These are phyloP conservation scores for Cynopterus sphinx DNA, from an alignment of 2,797 vertebrate genomes.

Conservation along the genomic window DNA sequence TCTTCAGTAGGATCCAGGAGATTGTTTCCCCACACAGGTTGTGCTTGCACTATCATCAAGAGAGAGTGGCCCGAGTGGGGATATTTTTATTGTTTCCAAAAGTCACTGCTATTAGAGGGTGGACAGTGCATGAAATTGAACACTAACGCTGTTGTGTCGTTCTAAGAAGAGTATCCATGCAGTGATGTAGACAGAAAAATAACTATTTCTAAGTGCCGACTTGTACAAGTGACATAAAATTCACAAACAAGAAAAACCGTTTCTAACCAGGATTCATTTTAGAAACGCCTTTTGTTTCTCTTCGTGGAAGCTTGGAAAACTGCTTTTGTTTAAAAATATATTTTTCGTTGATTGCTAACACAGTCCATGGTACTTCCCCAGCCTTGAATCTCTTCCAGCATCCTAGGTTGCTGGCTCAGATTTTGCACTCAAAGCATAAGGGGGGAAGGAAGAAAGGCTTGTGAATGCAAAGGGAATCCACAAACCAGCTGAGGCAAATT, in stretches of 20 bases:
- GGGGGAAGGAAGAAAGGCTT: not conserved
- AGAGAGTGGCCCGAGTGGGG: not conserved
- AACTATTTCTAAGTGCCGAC: not conserved
- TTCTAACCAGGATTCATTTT: slow-evolving; percentile 32
- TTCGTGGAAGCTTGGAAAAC: slow-evolving; percentile 44
- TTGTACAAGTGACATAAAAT: slow-evolving; percentile 5
- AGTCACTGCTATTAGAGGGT: not conserved
- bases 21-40: slow-evolving; percentile 78
- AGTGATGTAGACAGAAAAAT: not conserved
- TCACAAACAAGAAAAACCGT: not conserved
- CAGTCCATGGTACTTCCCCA: not conserved
- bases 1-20: slow-evolving; percentile 69
- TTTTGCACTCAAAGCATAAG: not conserved
- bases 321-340: slow-evolving; percentile 60
- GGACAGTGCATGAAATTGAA: not conserved
- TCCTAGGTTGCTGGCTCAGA: not conserved
- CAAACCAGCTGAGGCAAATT: not conserved
- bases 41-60: slow-evolving; percentile 69
- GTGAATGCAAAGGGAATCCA: not conserved
- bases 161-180: not conserved
- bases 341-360: slow-evolving; percentile 50
- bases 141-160: not conserved
- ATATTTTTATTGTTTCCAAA: slow-evolving; percentile 48
- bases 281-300: slow-evolving; percentile 58
- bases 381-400: slow-evolving; percentile 33